Base-by-base conservation (phyloP, 1,140 invertebrate genomes). In the Drosophila oshimai region DNA sequence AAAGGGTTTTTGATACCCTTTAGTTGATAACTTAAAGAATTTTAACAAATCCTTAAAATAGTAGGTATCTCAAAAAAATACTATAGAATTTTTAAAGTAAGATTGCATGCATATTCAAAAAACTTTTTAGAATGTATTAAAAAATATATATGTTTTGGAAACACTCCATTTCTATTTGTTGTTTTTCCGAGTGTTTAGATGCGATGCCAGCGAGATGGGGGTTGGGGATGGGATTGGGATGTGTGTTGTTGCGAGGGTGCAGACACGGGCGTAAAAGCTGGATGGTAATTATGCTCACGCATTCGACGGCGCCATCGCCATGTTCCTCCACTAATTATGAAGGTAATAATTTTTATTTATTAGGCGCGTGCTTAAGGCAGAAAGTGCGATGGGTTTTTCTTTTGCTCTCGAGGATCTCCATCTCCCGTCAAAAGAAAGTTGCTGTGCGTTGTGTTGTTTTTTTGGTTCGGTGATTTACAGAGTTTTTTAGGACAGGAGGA, bases 281-380 rank as follows among this genome's bases (percentile, higher is more conserved):
- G 73, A 65, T 65, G 68, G 68, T 87, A 87, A 87, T 87, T 87
- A 81, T 81, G 69, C 68, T 65, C 75, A 87, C 80, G 81, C 75
- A 80, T 80, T 67, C 71, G 75, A 73, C 65, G 61, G 39, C 65
- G 75, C 53, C 81, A 70, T 80, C 47, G 80, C 75, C 80, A 86
- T 87, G 81, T 87, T 87, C 73, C 68, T 65, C 53, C 74, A 84
- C 86, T 87, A 87, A 87, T 87, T 87, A 87, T 87, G 81, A 81
- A 87, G 81, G 81, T 87, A 87, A 87, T 87, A 87, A 87, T 87
- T 87, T 87, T 87, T 87, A 87, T 87, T 87, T 87, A 87, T 87
- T 87, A 87, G 81, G 73, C 81, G 81, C 83, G 81, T 87, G 80
- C 81, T 87, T 77, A 60, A 81, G 81, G 81, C 80, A 73, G 60